Base-by-base conservation (phyloP, 2,113 vertebrate species). In the Turnix velox region DNA sequence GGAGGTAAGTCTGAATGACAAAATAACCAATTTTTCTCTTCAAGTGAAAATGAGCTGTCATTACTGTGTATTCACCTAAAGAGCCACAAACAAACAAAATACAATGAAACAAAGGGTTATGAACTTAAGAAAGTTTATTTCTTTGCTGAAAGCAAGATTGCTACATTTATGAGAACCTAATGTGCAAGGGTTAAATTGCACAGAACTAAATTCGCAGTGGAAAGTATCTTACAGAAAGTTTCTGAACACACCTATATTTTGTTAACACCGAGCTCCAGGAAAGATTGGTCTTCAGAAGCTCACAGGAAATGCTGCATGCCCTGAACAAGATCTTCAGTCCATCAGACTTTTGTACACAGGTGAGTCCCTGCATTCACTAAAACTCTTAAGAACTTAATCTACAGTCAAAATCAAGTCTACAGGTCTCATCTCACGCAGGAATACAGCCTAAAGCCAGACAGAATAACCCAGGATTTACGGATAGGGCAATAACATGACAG, bases 11-110 rank as follows among this genome's bases (percentile, higher is more conserved):
- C 98, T 99, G 99, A 97, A 99, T 99, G 95, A 99, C 99, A 97
- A 99, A 99, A 97, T 99, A 99, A 63, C 99, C 99, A 54, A 99
- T 99, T 98, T 99, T 99, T 97, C 99, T 98, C 98, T 99, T 99
- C 98, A 99, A 97, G 95, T 99, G 99, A 95, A 99, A 99, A 98
- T 99, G 98, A 97, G 99, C 99, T 5, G 99, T 99, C 99, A 99
- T 99, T 96, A 99, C 99, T 3, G 99, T 99, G 83, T 99, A 99
- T 98, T 99, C 99, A 93, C 99, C 99, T 99, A 96, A 96, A 49
- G 46, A 84, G 39, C 42, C 58, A 66, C 62, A 95, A 77, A 88
- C 24, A 94, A 81, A 97, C 42, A 97, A 92, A 97, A 94, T 58
- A 68, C 7, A 92, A 80, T 45, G 14, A 73, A 89, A 82, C 7